These are phyloP conservation scores for Ivindomyrus marchei DNA, from an alignment of 2,113 vertebrate genomes.

Conservation along the genomic window DNA sequence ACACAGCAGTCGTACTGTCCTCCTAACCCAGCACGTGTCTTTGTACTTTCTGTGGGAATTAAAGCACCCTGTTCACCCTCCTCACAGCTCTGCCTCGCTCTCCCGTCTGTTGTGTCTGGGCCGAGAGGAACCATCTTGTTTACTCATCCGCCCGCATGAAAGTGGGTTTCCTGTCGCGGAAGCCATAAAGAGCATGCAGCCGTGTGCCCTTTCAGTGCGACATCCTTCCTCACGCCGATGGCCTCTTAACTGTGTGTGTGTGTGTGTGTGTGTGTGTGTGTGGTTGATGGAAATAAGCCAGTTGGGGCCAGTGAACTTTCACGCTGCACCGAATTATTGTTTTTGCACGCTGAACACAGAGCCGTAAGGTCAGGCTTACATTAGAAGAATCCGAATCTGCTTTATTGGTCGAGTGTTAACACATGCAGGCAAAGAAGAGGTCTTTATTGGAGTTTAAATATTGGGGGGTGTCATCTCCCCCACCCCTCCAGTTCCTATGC, in stretches of 20 bases:
- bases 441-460: background rate
- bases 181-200: conserved; percentile 44
- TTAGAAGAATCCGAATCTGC: background rate
- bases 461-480: background rate
- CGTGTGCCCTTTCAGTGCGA: conserved; percentile 42
- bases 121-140: conserved; percentile 30
- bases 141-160: conserved; percentile 33
- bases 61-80: background rate
- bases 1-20: background rate
- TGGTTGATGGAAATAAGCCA: background rate
- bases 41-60: background rate
- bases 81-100: background rate
- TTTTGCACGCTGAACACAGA: background rate
- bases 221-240: conserved; percentile 45
- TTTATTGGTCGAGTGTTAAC: background rate
- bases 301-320: background rate
- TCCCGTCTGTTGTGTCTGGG: background rate
- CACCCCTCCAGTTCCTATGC: background rate
- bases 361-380: background rate
- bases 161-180: conserved; percentile 47
- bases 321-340: background rate
- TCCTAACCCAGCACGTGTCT: conserved; percentile 1
- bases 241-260: conserved; percentile 11
- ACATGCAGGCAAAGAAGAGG: background rate
- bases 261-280: background rate